Evolutionary conservation across 2,113 vertebrate species (phyloP).

Genomic region (Pachypanchax playfairii): DNA sequence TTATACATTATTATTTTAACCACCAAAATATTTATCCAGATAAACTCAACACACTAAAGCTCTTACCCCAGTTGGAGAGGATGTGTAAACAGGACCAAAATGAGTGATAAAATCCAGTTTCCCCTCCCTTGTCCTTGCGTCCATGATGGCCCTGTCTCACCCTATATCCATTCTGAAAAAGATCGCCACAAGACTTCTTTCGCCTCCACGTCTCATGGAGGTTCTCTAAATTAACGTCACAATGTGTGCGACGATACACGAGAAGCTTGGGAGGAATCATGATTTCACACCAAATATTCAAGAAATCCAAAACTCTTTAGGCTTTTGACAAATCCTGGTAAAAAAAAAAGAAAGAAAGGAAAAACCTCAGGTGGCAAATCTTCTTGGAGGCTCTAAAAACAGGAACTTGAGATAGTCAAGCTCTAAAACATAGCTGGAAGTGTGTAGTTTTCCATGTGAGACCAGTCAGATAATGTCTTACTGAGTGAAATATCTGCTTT

Average conservation of each 20-base stretch:
- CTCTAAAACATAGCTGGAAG: not conserved
- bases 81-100: constrained; percentile 78
- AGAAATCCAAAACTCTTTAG: constrained; percentile 8
- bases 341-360: not conserved
- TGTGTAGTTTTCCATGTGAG: constrained; percentile 17
- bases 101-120: constrained; percentile 68
- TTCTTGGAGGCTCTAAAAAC: not conserved
- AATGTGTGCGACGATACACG: constrained; percentile 79
- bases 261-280: constrained; percentile 92
- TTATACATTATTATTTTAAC: not conserved
- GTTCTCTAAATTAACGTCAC: constrained; percentile 60
- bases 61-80: constrained; percentile 89
- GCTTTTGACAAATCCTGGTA: not conserved
- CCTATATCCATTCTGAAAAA: constrained; percentile 91
- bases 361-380: not conserved
- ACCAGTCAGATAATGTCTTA: constrained; percentile 37
- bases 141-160: constrained; percentile 78
- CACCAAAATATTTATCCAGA: not conserved
- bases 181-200: constrained; percentile 89
- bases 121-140: constrained; percentile 77
- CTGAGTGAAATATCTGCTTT: constrained; percentile 48
- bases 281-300: constrained; percentile 19
- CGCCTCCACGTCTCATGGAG: constrained; percentile 74
- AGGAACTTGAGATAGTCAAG: not conserved
- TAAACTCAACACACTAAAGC: not conserved